Evolutionary conservation across 53 echinoderm and acorn worm genomes (phyloP).

Genomic region (Patiria pectinifera): DNA sequence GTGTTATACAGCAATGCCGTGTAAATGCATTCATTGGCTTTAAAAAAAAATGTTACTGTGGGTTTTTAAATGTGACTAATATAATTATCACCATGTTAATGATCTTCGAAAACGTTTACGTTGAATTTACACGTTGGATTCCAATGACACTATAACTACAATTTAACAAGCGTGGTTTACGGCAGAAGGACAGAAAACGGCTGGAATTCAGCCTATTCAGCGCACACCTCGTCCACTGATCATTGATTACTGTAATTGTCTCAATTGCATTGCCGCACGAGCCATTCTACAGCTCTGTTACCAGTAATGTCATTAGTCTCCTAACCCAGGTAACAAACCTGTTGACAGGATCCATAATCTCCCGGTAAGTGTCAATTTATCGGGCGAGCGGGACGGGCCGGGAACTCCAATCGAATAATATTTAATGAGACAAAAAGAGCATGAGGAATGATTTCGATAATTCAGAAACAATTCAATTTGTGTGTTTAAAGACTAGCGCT

Average conservation of each 20-base stretch:
- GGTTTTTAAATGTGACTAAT: not conserved
- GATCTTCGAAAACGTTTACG: too few relatives aligned
- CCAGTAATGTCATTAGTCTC: constrained; percentile 62
- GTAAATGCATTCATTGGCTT: too few relatives aligned
- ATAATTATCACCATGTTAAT: too few relatives aligned
- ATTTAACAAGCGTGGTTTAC: not conserved
- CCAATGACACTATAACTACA: not conserved
- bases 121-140: not conserved
- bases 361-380: constrained; percentile 61
- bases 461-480: constrained; percentile 63
- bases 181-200: constrained; percentile 9
- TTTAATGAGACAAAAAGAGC: constrained; percentile 65
- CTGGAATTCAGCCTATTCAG: constrained; percentile 37
- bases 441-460: constrained; percentile 60
- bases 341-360: constrained; percentile 65
- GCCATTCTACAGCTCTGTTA: constrained; percentile 53
- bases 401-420: constrained; percentile 59
- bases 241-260: constrained; percentile 65
- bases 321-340: constrained; percentile 47
- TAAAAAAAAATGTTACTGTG: not conserved
- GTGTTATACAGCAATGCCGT: too few relatives aligned
- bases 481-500: constrained; percentile 53
- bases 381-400: constrained; percentile 34
- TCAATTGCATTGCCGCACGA: constrained; percentile 55
- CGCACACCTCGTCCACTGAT: constrained; percentile 51